Conservation (phyloP, 2,797 vertebrate genomes). For the Danio tinwini region DNA sequence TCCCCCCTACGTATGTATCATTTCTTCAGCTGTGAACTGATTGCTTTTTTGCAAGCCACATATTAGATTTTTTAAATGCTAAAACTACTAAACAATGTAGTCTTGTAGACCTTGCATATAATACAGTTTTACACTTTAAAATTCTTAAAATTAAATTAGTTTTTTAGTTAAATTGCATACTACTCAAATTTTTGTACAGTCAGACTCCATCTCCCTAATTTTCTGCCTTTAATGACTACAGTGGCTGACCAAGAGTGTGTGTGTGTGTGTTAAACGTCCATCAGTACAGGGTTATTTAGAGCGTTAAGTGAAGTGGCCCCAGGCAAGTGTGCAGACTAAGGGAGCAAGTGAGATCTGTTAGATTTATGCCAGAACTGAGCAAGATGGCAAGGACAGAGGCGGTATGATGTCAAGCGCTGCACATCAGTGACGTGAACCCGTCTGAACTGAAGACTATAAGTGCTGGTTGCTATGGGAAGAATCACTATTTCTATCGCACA, state of each 20-base stretch:
- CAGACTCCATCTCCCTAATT: not conserved
- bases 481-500: not conserved
- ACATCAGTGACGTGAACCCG: constrained; percentile 5
- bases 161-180: not conserved
- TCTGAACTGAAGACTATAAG: constrained; percentile 1
- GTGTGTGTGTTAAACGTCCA: constrained; percentile 25
- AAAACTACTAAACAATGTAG: no score
- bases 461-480: constrained; percentile 1
- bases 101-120: no score
- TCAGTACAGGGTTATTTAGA: constrained; percentile 71
- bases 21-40: no score
- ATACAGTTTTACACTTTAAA: not conserved
- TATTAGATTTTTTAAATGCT: no score
- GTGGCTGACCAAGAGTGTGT: constrained; percentile 3
- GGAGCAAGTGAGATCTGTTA: constrained; percentile 49
- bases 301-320: constrained; percentile 74
- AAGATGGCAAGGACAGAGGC: constrained; percentile 19
- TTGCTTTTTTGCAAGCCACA: no score
- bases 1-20: no score
- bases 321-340: constrained; percentile 61
- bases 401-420: constrained; percentile 18
- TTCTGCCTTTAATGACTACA: constrained; percentile 17
- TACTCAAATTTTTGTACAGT: not conserved
- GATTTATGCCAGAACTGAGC: constrained; percentile 35
- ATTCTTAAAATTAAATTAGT: not conserved